Percentiles rank a stretch among this genome's conserved stretches.
phyloP scores from a whole-genome alignment of 2,113 vertebrate species.

The Crocuta crocuta region DNA sequence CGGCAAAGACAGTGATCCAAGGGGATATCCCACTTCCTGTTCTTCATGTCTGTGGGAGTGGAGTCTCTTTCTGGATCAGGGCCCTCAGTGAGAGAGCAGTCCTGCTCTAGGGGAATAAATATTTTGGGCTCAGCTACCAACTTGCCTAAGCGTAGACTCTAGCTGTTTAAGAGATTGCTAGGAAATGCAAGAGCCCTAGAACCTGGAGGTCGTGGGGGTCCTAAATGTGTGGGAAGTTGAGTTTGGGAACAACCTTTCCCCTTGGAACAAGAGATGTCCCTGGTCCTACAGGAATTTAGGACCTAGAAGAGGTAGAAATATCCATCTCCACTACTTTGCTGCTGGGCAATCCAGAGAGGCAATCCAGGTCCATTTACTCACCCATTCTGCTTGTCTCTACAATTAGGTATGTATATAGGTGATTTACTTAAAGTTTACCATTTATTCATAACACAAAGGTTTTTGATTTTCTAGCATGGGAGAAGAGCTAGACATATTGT shows the following conservation, averaged over 20 bases:
- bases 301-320: background rate
- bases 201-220: background rate
- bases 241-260: background rate
- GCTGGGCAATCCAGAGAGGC: background rate
- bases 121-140: background rate
- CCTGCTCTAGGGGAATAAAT: background rate
- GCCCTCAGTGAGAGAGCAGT: background rate
- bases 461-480: background rate
- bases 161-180: background rate
- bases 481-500: background rate
- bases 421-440: constrained; percentile 4
- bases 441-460: background rate
- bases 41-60: background rate
- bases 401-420: background rate
- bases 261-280: background rate
- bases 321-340: background rate
- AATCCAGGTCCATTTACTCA: background rate
- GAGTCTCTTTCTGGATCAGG: background rate
- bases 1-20: background rate
- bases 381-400: background rate
- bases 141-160: background rate
- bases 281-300: background rate
- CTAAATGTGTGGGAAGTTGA: background rate
- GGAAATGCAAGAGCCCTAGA: background rate
- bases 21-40: background rate